Evolutionary conservation across 1,140 invertebrate genomes (phyloP).

Genomic region (Pogonognathellus flavescens): DNA sequence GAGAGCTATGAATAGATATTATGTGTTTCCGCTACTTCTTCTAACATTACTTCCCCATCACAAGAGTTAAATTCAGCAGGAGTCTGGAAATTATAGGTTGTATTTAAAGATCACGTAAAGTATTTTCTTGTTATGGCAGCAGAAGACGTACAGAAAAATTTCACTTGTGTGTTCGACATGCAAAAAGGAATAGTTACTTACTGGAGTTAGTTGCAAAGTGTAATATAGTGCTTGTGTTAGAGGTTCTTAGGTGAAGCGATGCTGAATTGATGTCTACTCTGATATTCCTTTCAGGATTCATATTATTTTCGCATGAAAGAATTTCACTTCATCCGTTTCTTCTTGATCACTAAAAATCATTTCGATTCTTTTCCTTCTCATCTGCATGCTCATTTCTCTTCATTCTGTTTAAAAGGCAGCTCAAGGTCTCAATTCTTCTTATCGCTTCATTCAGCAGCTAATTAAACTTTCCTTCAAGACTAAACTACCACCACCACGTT

Average conservation of each 20-base stretch:
- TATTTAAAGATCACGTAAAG: constrained; percentile 12
- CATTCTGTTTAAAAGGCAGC: constrained; percentile 5
- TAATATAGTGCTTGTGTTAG: too few species aligned
- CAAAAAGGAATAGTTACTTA: background rate
- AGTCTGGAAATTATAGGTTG: constrained; percentile 9
- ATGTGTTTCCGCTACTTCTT: too few species aligned
- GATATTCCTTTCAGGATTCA: constrained; percentile 33
- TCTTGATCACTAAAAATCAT: constrained; percentile 31
- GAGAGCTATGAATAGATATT: background rate
- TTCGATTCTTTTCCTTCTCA: constrained; percentile 16
- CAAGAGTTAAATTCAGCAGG: background rate
- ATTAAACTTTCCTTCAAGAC: background rate
- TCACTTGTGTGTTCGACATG: background rate
- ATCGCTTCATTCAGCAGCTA: constrained; percentile 5
- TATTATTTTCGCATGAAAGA: constrained; percentile 34
- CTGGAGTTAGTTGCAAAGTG: background rate
- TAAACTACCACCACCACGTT: too few species aligned
- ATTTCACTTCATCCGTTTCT: constrained; percentile 33
- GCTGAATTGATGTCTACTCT: constrained; percentile 2
- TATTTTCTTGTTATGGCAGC: background rate
- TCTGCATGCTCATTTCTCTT: constrained; percentile 30
- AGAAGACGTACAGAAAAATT: background rate
- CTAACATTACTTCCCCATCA: background rate
- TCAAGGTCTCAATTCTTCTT: background rate
- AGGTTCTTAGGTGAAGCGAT: background rate